Percentiles rank a stretch among this genome's conserved stretches.
Evolutionary conservation across 2,113 vertebrate genomes (phyloP).

Genomic region (Cryptoleucopteryx plumbea): DNA sequence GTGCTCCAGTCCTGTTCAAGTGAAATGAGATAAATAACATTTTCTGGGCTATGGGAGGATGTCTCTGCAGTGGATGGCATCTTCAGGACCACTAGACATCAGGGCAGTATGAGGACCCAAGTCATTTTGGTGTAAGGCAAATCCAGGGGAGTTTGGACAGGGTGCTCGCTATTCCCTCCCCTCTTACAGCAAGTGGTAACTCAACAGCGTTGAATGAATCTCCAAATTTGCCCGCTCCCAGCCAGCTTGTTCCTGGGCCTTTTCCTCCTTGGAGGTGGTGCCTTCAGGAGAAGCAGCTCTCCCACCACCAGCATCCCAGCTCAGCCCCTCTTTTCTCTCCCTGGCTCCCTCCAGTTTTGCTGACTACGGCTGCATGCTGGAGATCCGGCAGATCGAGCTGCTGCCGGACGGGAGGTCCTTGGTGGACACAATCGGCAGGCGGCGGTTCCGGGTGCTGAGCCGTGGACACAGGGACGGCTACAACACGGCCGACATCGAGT

Average conservation of each 20-base stretch:
- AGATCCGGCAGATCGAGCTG: constrained; percentile 79
- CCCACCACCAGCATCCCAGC: neutral
- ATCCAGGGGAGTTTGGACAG: neutral
- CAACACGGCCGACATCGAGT: constrained; percentile 87
- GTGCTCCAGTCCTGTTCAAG: neutral
- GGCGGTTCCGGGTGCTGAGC: constrained; percentile 81
- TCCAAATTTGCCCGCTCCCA: neutral
- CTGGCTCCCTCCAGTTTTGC: constrained; percentile 75
- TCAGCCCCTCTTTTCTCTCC: neutral
- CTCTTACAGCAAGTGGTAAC: neutral
- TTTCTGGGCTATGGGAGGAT: neutral
- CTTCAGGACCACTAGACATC: neutral
- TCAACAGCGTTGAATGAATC: neutral
- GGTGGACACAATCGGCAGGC: constrained; percentile 81
- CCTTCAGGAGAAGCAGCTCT: neutral
- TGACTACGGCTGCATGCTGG: constrained; percentile 86
- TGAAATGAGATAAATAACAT: neutral
- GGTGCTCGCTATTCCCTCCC: neutral
- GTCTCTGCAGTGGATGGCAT: neutral
- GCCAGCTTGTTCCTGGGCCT: neutral
- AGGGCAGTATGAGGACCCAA: neutral
- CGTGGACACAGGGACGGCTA: constrained; percentile 86
- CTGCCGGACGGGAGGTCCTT: constrained; percentile 84
- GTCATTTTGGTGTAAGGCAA: neutral
- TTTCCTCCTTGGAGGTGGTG: neutral